These are phyloP conservation scores for Meiosimyza platycephala DNA, from an alignment of 2,888 invertebrate genomes.

Conservation along the genomic window DNA sequence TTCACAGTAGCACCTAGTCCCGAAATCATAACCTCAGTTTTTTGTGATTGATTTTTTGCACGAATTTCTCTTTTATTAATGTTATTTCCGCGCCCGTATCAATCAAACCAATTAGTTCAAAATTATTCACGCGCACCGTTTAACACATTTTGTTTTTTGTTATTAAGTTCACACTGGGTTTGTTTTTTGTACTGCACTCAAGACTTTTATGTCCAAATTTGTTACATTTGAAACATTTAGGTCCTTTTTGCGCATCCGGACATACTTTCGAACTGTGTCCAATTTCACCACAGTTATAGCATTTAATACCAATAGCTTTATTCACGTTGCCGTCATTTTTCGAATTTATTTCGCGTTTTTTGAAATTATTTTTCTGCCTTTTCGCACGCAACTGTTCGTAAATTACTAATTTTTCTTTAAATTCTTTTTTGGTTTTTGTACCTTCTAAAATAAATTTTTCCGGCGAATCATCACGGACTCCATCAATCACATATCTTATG, in stretches of 20 bases:
- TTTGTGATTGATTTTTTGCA: conserved; percentile 12
- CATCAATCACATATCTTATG: too few relatives aligned
- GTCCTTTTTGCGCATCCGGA: conserved; percentile 49
- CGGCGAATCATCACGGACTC: too few relatives aligned
- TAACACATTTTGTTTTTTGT: conserved; percentile 5
- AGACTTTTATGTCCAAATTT: conserved; percentile 49
- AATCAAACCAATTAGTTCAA: conserved; percentile 30
- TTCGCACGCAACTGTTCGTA: too few relatives aligned
- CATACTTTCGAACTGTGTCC: conserved; percentile 41
- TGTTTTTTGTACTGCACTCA: conserved; percentile 26
- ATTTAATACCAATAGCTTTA: conserved; percentile 7
- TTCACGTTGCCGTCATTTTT: too few relatives aligned
- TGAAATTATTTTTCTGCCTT: too few relatives aligned
- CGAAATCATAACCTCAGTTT: too few relatives aligned
- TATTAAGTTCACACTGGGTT: conserved; percentile 8
- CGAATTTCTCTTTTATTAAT: conserved; percentile 21
- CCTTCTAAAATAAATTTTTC: too few relatives aligned
- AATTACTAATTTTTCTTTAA: too few relatives aligned
- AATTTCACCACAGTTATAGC: conserved; percentile 41
- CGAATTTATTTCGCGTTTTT: too few relatives aligned
- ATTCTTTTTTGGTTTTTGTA: too few relatives aligned
- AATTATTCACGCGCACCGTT: conserved; percentile 5
- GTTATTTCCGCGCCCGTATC: conserved; percentile 39
- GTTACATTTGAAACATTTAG: conserved; percentile 53
- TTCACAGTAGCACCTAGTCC: neutral